Evolutionary conservation across 2,888 invertebrate species (phyloP), one percentile per base, ranked within the genome.

Genomic region (Oligia strigilis): DNA sequence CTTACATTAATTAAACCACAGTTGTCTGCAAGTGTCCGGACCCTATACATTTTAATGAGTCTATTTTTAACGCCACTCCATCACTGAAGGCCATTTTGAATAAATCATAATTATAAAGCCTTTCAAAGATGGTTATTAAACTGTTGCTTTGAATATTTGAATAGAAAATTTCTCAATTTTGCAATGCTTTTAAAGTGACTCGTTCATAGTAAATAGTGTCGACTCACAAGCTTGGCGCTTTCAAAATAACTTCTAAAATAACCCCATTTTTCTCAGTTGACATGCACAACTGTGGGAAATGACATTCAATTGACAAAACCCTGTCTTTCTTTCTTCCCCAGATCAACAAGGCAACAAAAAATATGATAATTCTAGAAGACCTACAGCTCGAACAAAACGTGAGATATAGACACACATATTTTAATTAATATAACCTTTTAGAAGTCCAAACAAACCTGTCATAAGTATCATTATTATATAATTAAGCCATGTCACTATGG

Each of bases 351-450:
- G 90, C 80, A 89, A 89, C 89, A 89, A 89, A 89, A 89, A 89
- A 89, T 78, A 89, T 89, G 90, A 89, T 89, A 89, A 89, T 89
- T 89, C 82, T 89, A 89, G 89, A 89, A 89, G 89, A 89, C 87
- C 89, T 66, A 89, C 90, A 76, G 89, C 89, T 77, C 89, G 89
- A 88, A 89, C 90, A 80, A 89, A 89, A 89, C 89, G 89, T 89
- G 89, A 89, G 89, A 89, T 89, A 85, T 81, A 80, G 87, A 85
- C 83, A 81, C 77, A 78, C 80, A 78, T 88, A 78, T 84, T 82
- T 84, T 83, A 67, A 40, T 40, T 88, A 89, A 72, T 83, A 84
- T 88, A 88, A 82, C 87, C 85, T 86, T 86, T 89, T 89, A 87
- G 88, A 89, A 89, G 88, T 89, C 88, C 88, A 89, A 89, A 82